phyloP scores from a whole-genome alignment of 2,888 invertebrate genomes.

The Beris morrisii region DNA sequence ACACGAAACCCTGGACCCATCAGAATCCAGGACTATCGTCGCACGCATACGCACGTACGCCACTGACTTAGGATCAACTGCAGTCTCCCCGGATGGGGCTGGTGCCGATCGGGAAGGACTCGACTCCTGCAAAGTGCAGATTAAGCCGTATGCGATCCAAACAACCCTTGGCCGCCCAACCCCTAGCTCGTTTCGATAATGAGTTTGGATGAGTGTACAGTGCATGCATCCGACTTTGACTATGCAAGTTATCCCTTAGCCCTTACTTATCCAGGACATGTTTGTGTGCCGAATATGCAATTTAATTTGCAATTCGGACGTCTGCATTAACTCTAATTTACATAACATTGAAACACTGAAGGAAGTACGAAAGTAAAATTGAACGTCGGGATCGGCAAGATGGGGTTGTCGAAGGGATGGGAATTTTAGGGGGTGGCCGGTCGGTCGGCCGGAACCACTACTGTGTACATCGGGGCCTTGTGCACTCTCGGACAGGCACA shows the following conservation, averaged over 20 bases:
- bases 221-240: conserved; percentile 26
- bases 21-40: neutral
- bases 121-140: conserved; percentile 15
- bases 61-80: neutral
- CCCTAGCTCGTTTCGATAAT: conserved; percentile 16
- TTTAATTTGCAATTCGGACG: conserved; percentile 46
- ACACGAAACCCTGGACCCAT: neutral
- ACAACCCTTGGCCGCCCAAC: neutral
- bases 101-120: conserved; percentile 6
- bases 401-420: conserved; percentile 10
- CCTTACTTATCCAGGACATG: conserved; percentile 32
- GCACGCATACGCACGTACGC: conserved; percentile 19
- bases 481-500: conserved; percentile 21
- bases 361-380: conserved; percentile 40
- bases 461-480: conserved; percentile 3
- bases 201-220: conserved; percentile 25
- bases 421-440: neutral
- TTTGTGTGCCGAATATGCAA: conserved; percentile 42
- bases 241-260: conserved; percentile 25
- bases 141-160: conserved; percentile 23
- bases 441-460: conserved; percentile 16
- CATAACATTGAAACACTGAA: conserved; percentile 45
- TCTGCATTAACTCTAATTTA: conserved; percentile 46
- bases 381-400: conserved; percentile 35
- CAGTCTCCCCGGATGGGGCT: conserved; percentile 1